Base-by-base conservation (phyloP, 2,797 vertebrate species). In the Arrhamphus sclerolepis region DNA sequence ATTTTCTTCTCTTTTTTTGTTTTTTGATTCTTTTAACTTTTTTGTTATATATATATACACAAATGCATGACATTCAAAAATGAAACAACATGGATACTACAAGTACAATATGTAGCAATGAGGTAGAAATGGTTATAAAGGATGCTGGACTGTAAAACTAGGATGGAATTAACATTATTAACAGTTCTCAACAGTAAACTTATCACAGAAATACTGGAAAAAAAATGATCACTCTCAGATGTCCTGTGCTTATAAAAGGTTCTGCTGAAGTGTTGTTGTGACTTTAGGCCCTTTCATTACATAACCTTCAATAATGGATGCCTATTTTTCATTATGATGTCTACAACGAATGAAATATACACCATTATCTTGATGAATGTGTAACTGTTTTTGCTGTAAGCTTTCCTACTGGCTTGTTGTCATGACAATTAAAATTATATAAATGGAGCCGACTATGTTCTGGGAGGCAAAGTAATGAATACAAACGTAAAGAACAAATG, bases 41-140 rank as follows among this genome's bases (percentile, higher is more conserved):
- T 56, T 67, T 72, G 64, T 66, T n/a, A 19, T n/a, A 19, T 9
- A 44, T 9, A n/a, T 38, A 92, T 93, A 91, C 94, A 92, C 86
- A 96, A 97, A 97, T 94, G 93, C 93, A 94, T 94, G 94, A 97
- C 96, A 98, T 97, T 97, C 95, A 98, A 96, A n/a, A 96, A 97
- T 94, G 93, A 96, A 94, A 94, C 92, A 94, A 97, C 95, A 94
- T 94, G 96, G 94, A 95, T 96, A 97, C 95, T 97, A 98, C 95
- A 98, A 95, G 94, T 97, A 95, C 93, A 95, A 94, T 96, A 97
- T 97, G 96, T 96, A 96, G 95, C 94, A 96, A 98, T 98, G 97
- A 98, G 97, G 97, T 98, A 98, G 97, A 97, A 97, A 98, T 98
- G 95, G 95, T 97, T 95, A 92, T 94, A 96, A 95, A 94, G 92